phyloP scores from a whole-genome alignment of 2,113 vertebrate species.

The Pitta sordida region DNA sequence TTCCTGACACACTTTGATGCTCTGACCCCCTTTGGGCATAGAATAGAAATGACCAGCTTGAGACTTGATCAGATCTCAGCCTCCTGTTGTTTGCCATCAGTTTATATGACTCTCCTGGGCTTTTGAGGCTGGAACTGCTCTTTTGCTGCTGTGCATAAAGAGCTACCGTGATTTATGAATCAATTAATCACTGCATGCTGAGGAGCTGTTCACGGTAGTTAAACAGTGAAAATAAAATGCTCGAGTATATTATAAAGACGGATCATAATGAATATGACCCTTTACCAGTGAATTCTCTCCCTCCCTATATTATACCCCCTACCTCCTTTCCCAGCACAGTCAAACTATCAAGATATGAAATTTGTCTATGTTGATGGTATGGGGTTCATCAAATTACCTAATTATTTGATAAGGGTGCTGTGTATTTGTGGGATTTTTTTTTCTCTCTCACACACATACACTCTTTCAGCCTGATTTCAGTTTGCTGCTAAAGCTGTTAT shows the following conservation, averaged over 20 bases:
- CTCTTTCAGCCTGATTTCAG: neutral
- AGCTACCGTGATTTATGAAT: slow-evolving; percentile 74
- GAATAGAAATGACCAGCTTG: slow-evolving; percentile 38
- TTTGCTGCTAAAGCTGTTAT: neutral
- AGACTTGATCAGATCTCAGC: slow-evolving; percentile 12
- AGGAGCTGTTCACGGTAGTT: slow-evolving; percentile 66
- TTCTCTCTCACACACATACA: too few species aligned
- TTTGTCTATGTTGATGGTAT: neutral
- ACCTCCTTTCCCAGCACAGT: neutral
- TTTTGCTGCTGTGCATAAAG: slow-evolving; percentile 23
- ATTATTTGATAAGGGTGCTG: neutral
- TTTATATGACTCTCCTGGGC: slow-evolving; percentile 25
- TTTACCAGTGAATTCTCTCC: neutral
- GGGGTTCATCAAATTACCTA: neutral
- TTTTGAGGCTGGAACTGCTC: slow-evolving; percentile 41
- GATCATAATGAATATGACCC: slow-evolving; percentile 56
- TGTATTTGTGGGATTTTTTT: neutral
- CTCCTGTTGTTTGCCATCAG: slow-evolving; percentile 45
- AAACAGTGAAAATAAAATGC: slow-evolving; percentile 72
- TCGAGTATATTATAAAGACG: slow-evolving; percentile 52
- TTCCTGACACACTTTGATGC: slow-evolving; percentile 3
- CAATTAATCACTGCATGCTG: slow-evolving; percentile 70
- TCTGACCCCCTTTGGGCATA: neutral
- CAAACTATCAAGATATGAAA: neutral
- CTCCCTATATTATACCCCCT: neutral